Base-by-base conservation (phyloP, 2,797 vertebrate species). In the Thalassophryne amazonica region DNA sequence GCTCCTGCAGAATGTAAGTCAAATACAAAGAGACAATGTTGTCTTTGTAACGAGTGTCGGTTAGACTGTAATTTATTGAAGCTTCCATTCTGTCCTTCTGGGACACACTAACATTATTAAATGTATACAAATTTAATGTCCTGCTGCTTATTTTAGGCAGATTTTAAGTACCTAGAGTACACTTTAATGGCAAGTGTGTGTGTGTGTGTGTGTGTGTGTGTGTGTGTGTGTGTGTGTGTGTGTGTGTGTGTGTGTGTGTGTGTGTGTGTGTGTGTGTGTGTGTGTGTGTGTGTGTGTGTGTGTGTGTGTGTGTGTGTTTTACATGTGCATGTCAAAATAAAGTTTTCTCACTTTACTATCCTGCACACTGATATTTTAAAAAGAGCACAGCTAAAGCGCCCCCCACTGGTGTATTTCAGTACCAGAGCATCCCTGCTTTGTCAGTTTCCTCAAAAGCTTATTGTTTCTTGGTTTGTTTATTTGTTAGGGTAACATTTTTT, bases 321-420 rank as follows among this genome's bases (percentile, higher is more conserved):
- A 88, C 74, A 80, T 82, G 83, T 53, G 70, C 65, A 42, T 68
- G 80, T 54, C 55, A 61, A 4, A 23, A 69, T 76, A 85, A 86
- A 86, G 73, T 88, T 91, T 90, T 60, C 51, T 51, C 42, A 78
- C 74, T 77, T 69, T 45, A 69, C 33, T 49, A 57, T 56, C 50
- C 64, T 70, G 56, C 56, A 51, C 67, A 19, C 65, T 16, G 58
- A 27, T 38, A 2, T 59, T 57, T 76, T 80, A 71, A 86, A 90
- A 94, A 90, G 89, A 91, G 83, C 91, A 96, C 94, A 88, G 88
- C 92, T 91, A 91, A 93, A 90, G 96, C 93, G 93, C 94, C 96
- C 92, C 94, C 95, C 93, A 89, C 93, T 92, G 96, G 85, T 62
- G 29, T 1, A 21, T 49, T 32, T 54, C n/a, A 19, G 77, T 55